Conservation (phyloP, 2,797 vertebrate genomes). For the Notoglanidium macrostoma region DNA sequence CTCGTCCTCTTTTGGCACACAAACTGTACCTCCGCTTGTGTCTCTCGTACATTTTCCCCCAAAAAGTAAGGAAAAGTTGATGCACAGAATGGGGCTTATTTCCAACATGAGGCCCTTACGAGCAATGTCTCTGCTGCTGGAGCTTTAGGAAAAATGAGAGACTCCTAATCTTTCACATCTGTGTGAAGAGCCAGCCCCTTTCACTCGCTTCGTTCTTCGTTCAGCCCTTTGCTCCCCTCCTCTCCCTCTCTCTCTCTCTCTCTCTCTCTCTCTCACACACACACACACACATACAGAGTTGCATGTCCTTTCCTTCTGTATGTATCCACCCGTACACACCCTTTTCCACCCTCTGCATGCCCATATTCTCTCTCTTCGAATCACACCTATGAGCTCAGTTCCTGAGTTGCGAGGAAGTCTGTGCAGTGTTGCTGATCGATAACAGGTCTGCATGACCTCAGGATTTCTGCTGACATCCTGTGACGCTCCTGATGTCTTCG, state of each 20-base stretch:
- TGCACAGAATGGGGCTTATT: slow-evolving; percentile 52
- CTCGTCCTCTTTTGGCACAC: slow-evolving; percentile 80
- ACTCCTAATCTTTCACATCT: slow-evolving; percentile 64
- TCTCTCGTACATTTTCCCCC: slow-evolving; percentile 83
- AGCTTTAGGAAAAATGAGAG: slow-evolving; percentile 50
- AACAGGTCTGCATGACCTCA: slow-evolving; percentile 54
- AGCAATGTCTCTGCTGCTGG: slow-evolving; percentile 44
- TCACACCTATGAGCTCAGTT: slow-evolving; percentile 60
- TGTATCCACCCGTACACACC: slow-evolving; percentile 25
- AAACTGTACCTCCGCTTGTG: slow-evolving; percentile 85
- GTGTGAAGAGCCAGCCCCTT: slow-evolving; percentile 62
- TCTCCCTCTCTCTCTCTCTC: slow-evolving; percentile 12
- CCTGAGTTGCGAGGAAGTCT: slow-evolving; percentile 65
- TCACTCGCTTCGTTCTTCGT: slow-evolving; percentile 50
- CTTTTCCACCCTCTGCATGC: slow-evolving; percentile 11
- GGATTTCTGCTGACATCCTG: slow-evolving; percentile 12
- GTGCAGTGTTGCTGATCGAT: slow-evolving; percentile 56
- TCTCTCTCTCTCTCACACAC: slow-evolving; percentile 14
- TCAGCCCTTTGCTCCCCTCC: slow-evolving; percentile 24
- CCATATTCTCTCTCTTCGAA: slow-evolving; percentile 36
- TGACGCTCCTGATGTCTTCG: slow-evolving; percentile 19
- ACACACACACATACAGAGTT: slow-evolving; percentile 50
- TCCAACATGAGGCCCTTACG: slow-evolving; percentile 67
- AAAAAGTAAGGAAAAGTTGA: slow-evolving; percentile 19
- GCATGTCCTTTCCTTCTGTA: slow-evolving; percentile 25